Percentiles rank a stretch among this genome's conserved stretches.
phyloP scores from a whole-genome alignment of 2,888 invertebrate genomes.

The Drosophila conformis region DNA sequence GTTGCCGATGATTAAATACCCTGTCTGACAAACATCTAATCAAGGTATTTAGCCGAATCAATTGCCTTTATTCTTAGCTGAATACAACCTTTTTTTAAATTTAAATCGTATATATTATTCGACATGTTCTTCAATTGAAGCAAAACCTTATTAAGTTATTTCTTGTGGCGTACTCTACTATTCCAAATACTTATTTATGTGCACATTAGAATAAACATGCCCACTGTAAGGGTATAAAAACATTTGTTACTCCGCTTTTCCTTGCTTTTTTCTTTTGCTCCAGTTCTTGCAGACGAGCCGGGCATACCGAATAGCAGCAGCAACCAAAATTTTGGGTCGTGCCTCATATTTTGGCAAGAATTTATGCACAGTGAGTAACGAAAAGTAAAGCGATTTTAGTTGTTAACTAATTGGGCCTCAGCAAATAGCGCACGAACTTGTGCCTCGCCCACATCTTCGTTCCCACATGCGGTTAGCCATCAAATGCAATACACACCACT shows the following conservation, averaged over 20 bases:
- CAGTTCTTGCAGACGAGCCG: conserved; percentile 50
- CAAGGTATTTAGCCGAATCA: background rate
- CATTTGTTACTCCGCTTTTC: conserved; percentile 43
- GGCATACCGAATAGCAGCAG: conserved; percentile 46
- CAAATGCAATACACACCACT: conserved; percentile 23
- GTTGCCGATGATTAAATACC: background rate
- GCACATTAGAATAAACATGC: background rate
- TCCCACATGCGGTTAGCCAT: background rate
- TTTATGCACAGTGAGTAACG: conserved; percentile 55
- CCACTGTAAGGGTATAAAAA: conserved; percentile 20
- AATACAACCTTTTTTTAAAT: background rate
- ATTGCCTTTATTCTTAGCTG: too few species aligned
- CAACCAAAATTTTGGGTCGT: conserved; percentile 12
- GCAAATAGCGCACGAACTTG: conserved; percentile 12
- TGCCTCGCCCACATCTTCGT: conserved; percentile 11
- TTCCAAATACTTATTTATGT: background rate
- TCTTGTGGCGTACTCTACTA: background rate
- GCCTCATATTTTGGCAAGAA: conserved; percentile 56
- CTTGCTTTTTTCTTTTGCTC: conserved; percentile 37
- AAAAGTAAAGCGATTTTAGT: conserved; percentile 55
- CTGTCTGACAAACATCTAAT: background rate
- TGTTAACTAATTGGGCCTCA: conserved; percentile 55
- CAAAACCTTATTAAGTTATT: background rate
- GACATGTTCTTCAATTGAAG: background rate
- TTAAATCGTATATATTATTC: background rate